Percentiles rank a stretch among this genome's conserved stretches.
phyloP scores from a whole-genome alignment of 2,113 vertebrate genomes.

The Pyxicephalus adspersus region DNA sequence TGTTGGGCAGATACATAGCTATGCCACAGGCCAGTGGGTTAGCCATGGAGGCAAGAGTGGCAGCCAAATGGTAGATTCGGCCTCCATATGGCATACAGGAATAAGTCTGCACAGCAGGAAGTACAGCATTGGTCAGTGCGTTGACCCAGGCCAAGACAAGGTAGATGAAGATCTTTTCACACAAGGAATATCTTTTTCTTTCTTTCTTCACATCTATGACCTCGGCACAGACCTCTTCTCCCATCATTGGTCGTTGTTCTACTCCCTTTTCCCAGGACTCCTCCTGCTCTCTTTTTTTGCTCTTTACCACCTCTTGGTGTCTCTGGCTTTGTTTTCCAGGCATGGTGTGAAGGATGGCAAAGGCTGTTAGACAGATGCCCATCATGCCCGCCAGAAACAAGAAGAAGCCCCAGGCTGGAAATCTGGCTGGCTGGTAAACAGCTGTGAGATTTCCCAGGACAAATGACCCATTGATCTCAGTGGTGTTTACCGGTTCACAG shows the following conservation, averaged over 20 bases:
- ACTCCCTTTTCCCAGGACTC: background rate
- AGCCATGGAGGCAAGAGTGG: constrained; percentile 73
- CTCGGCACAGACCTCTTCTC: background rate
- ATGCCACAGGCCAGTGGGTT: constrained; percentile 82
- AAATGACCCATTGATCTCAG: constrained; percentile 55
- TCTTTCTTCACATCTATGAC: constrained; percentile 54
- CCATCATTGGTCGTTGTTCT: constrained; percentile 68
- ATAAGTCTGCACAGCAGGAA: constrained; percentile 82
- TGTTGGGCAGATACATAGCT: constrained; percentile 72
- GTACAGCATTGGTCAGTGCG: constrained; percentile 75
- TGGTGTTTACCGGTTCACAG: constrained; percentile 66
- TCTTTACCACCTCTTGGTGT: background rate
- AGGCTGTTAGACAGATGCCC: constrained; percentile 72
- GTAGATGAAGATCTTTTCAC: constrained; percentile 73
- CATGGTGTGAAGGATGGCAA: constrained; percentile 75
- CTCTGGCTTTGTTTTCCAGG: constrained; percentile 59
- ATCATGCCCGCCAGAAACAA: constrained; percentile 79
- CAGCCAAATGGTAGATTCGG: constrained; percentile 74
- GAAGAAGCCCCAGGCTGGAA: constrained; percentile 76
- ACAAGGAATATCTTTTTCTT: constrained; percentile 63
- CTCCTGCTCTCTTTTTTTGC: background rate
- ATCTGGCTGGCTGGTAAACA: constrained; percentile 71
- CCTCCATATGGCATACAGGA: constrained; percentile 81
- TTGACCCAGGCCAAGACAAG: constrained; percentile 75
- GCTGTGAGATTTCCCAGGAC: constrained; percentile 59